phyloP scores from a whole-genome alignment of 1,140 invertebrate species.

The Tetraneura akinire region DNA sequence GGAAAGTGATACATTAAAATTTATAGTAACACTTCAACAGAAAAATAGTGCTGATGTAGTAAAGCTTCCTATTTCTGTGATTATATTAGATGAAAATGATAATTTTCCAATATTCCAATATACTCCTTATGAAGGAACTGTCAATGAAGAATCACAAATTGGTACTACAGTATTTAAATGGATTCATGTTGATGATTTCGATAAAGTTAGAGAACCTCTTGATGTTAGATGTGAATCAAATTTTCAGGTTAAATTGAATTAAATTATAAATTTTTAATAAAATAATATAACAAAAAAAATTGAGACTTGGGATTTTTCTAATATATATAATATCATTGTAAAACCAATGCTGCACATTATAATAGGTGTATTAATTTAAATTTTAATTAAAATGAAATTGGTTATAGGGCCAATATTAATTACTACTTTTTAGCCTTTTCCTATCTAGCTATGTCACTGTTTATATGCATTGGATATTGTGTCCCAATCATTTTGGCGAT shows the following conservation, averaged over 20 bases:
- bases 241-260: slow-evolving; percentile 17
- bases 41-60: slow-evolving; percentile 72
- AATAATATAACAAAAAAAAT: too few relatives aligned
- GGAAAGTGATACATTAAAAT: slow-evolving; percentile 73
- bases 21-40: slow-evolving; percentile 77
- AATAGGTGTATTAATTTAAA: too few relatives aligned
- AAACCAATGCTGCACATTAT: too few relatives aligned
- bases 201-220: slow-evolving; percentile 76
- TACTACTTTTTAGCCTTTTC: too few relatives aligned
- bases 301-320: too few relatives aligned
- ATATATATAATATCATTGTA: too few relatives aligned
- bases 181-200: slow-evolving; percentile 75
- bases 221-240: slow-evolving; percentile 70
- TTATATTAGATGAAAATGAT: slow-evolving; percentile 86
- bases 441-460: too few relatives aligned
- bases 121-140: slow-evolving; percentile 77
- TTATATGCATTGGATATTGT: too few relatives aligned
- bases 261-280: too few relatives aligned
- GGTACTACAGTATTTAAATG: slow-evolving; percentile 74
- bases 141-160: slow-evolving; percentile 74
- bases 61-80: slow-evolving; percentile 75
- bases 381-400: too few relatives aligned
- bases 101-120: slow-evolving; percentile 80
- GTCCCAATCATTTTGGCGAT: too few relatives aligned
- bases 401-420: too few relatives aligned